phyloP scores from a whole-genome alignment of 2,113 vertebrate species.

The Mola mola region DNA sequence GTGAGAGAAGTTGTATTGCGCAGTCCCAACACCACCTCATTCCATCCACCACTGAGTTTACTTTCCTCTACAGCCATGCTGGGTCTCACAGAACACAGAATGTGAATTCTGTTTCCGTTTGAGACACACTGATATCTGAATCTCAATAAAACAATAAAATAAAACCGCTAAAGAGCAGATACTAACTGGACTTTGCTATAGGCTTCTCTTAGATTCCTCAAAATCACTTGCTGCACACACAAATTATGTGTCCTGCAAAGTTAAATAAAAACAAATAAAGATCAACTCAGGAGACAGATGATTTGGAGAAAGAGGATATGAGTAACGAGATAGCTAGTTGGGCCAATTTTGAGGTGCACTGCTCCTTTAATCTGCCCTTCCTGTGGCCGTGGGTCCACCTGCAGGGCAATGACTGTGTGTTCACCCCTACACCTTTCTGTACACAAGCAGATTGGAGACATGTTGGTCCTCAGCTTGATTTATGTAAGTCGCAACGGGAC shows the following conservation, averaged over 20 bases:
- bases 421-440: conserved; percentile 33
- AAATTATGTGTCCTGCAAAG: no score
- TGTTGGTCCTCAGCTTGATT: conserved; percentile 68
- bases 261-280: no score
- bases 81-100: no score
- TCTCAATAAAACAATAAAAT: no score
- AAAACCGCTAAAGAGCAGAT: no score
- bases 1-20: no score
- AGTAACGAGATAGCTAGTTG: neutral
- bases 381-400: conserved; percentile 45
- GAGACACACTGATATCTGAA: no score
- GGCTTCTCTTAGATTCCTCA: no score
- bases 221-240: no score
- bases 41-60: neutral
- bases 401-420: conserved; percentile 34
- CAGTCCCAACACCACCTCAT: conserved; percentile 34
- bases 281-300: no score
- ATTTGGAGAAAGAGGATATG: no score
- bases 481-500: conserved; percentile 64
- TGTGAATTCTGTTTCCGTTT: neutral
- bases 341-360: conserved; percentile 8
- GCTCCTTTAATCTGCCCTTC: conserved; percentile 50
- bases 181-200: no score
- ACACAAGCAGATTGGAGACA: conserved; percentile 73
- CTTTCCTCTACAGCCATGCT: neutral